Evolutionary conservation across 2,888 invertebrate species (phyloP), one percentile per base, ranked within the genome.

Genomic region (Myopa tessellatipennis): DNA sequence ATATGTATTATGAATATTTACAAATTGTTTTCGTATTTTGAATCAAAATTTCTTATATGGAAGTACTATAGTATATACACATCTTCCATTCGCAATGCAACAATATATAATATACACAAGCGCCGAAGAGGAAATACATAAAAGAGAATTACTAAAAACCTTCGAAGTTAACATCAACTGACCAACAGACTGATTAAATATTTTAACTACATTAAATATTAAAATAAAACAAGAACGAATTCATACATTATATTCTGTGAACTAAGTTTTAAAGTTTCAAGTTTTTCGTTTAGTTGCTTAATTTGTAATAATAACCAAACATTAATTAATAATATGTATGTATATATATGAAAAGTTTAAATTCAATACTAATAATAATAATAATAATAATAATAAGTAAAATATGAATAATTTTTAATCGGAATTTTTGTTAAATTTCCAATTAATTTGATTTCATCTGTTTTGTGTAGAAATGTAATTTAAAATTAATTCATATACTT

Each of bases 321-420:
- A 40, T 61, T 34, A 61, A 67, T 36, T 69, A 60, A 75, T 81
- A 70, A 70, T 52, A 55, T 26, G 8, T 84, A 84, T 70, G 82
- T 83, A 80, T 77, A 67, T 45, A 58, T 38, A 50, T 45, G 45
- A 45, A n/a, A n/a, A 16, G 5, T 55, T 55, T 5, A 40, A 50
- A 40, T 38, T 45, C 34, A 65, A 65, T 52, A 52, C n/a, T 61
- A 73, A 58, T 73, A 67, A 36, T 69, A 69, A 75, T 81, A 83
- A 83, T 84, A 81, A 50, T 69, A 69, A 69, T 45, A 50, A 45
- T 18, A 26, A 83, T 83, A 83, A 81, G 81, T 84, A 84, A 83
- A 83, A 80, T 77, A 50, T 45, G 45, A 2, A n/a, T 55, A 55
- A 16, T 55, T 55, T 14, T 55, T 55, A 55, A n/a, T 6, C 55